Evolutionary conservation across 2,888 invertebrate genomes (phyloP), one percentile per base, ranked within the genome.

Genomic region (Volucella inflata): DNA sequence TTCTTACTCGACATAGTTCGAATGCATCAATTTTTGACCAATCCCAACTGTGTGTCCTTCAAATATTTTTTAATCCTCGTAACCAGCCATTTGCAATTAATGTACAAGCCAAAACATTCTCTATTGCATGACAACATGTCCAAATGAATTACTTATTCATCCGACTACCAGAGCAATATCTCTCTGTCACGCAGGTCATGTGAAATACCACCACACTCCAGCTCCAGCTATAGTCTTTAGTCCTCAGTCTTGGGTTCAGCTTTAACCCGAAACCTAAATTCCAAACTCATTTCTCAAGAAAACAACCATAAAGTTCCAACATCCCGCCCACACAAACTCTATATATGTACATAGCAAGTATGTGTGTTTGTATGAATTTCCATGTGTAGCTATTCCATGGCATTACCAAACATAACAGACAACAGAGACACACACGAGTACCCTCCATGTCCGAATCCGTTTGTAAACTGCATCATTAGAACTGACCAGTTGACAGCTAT

Each of bases 401-500:
- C 12, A 53, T 17, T 50, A 12, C 40, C 48, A 46, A 62, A 80
- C 60, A 30, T 6, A 67, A 51, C 76, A 76, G 48, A 51, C 57
- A 62, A 70, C 40, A 67, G 64, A 60, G 44, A 51, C 46, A 38
- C 30, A 30, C 30, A 30, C 30, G 30, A 30, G 30, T 50, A 46
- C 38, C 36, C 59, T 21, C 65, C 11, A 40, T 14, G 59, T 74
- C 78, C 51, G 55, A 64, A 64, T 75, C 75, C 60, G 75, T 80
- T 67, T 84, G 84, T 84, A 84, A 84, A 84, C 84, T 84, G 80
- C 84, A 80, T 84, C 80, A 84, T 84, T 84, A 84, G 84, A 84
- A 80, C 84, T 80, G 84, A 84, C 84, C 84, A 84, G 84, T 84
- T 84, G 84, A 84, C 84, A 84, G 83, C 79, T 84, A 79, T 84